Evolutionary conservation across 2,113 vertebrate species (phyloP), one percentile per base, ranked within the genome.

Genomic region (Archocentrus centrarchus): DNA sequence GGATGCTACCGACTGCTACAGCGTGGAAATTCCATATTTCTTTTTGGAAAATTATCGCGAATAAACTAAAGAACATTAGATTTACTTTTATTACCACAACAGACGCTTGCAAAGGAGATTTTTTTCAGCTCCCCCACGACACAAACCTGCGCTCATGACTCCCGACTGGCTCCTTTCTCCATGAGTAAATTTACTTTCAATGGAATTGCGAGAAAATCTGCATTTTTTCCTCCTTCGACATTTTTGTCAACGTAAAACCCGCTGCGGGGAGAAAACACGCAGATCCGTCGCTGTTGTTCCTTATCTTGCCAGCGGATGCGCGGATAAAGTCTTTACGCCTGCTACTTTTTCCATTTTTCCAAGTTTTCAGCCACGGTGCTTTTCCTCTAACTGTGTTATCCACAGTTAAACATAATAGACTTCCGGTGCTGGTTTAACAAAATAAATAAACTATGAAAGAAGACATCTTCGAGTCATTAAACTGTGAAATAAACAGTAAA

Each of bases 101-200:
- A 75, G 4, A 2, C 5, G 32, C 13, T 68, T 53, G 66, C 79
- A 79, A 24, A 64, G 59, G 15, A 82, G 17, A 17, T 41, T 32
- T 90, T 81, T 77, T 35, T 89, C 84, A 86, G 85, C 89, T 91
- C 61, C 89, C 82, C 60, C 87, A 82, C 68, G 89, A 94, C 93
- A 95, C 96, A 92, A 96, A 96, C 96, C 96, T 96, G 96, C 87
- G 94, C 95, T 96, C 96, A 96, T 96, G 96, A 95, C 95, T 96
- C 95, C 92, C 82, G 90, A 94, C 93, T 93, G 62, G 84, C 82
- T 94, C 92, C 87, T 92, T 94, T 94, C 91, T 95, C 96, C 95
- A 96, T 96, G 95, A 93, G 95, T 91, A 89, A 93, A 94, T 86
- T 81, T 57, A 79, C 92, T 93, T 95, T 95, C 93, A 95, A 92